Evolutionary conservation across 2,888 invertebrate species (phyloP).

Genomic region (Leptinotarsa rubiginosa): DNA sequence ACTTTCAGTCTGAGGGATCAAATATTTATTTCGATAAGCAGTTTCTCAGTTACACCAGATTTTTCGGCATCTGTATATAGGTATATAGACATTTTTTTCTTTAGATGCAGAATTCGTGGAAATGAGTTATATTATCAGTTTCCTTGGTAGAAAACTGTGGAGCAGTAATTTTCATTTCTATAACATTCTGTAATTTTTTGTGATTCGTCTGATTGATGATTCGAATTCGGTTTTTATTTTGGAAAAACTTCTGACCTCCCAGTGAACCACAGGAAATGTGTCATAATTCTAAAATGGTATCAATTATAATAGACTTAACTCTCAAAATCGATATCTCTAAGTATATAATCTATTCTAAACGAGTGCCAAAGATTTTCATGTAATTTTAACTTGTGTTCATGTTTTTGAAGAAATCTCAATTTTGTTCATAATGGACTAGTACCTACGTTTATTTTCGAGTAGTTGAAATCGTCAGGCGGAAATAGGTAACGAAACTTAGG

Average conservation of each 20-base stretch:
- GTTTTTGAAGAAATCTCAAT: conserved; percentile 11
- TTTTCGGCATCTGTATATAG: too few relatives aligned
- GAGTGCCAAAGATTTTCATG: conserved; percentile 49
- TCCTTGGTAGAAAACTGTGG: too few relatives aligned
- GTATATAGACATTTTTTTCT: too few relatives aligned
- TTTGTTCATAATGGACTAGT: conserved; percentile 13
- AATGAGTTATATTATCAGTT: too few relatives aligned
- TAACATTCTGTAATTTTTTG: too few relatives aligned
- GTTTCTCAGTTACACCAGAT: too few relatives aligned
- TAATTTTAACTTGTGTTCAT: conserved; percentile 35
- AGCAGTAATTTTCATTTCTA: too few relatives aligned
- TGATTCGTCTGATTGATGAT: background rate
- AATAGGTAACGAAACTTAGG: conserved; percentile 16
- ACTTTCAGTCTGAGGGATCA: too few relatives aligned
- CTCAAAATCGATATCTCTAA: conserved; percentile 27
- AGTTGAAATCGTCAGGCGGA: conserved; percentile 1
- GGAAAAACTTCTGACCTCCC: background rate
- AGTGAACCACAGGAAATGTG: conserved; percentile 23
- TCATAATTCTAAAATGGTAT: conserved; percentile 39
- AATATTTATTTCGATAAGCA: too few relatives aligned
- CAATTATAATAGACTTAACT: conserved; percentile 34
- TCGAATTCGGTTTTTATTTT: background rate
- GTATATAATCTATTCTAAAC: conserved; percentile 39
- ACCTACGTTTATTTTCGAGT: conserved; percentile 11
- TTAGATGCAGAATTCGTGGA: too few relatives aligned